Base-by-base conservation (phyloP, 1,140 invertebrate species). In the Bombyx mandarina region DNA sequence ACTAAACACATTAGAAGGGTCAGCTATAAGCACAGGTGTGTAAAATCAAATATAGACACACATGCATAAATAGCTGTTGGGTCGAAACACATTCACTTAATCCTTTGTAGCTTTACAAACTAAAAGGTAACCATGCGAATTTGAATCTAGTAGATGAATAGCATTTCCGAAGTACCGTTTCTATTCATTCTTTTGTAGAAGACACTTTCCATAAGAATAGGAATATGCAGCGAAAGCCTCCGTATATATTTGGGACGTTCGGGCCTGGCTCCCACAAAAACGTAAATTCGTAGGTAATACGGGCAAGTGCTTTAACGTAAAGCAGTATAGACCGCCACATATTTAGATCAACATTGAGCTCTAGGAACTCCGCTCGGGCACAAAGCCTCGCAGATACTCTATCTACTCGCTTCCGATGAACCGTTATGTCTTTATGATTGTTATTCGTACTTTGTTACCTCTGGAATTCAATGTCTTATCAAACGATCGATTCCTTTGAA, bases 1-100 rank as follows among this genome's bases (percentile, higher is more conserved):
- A 75, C 63, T 71, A 71, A 73, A 73, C 60, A 74, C 71, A 72
- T 75, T 77, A 77, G 73, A 72, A 75, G 74, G 75, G 71, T 77
- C 62, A 58, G 58, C 60, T 45, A 56, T 69, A 77, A 70, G 68
- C 73, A 65, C 71, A 77, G 71, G 73, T 78, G 71, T 72, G 70
- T 75, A 71, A 77, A 82, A 78, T 77, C 67, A 74, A 78, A 77
- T 67, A 69, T 69, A 76, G 65, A 72, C 68, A 72, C 58, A 63
- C 58, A 63, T 73, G 71, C 59, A 60, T 73, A 75, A 77, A 68
- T 71, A 76, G 68, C 62, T 69, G 69, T 64, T 62, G 62, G 66
- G 69, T 57, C 66, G 57, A 68, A 67, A 69, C 62, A 66, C 69
- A 72, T 74, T 72, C 62, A 60, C 61, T 57, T 66, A 69, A 63